A percentile compares a stretch with the other conserved stretches of the same genome.
Evolutionary conservation across 2,797 vertebrate genomes (phyloP).

Genomic region (Vespertilio murinus): DNA sequence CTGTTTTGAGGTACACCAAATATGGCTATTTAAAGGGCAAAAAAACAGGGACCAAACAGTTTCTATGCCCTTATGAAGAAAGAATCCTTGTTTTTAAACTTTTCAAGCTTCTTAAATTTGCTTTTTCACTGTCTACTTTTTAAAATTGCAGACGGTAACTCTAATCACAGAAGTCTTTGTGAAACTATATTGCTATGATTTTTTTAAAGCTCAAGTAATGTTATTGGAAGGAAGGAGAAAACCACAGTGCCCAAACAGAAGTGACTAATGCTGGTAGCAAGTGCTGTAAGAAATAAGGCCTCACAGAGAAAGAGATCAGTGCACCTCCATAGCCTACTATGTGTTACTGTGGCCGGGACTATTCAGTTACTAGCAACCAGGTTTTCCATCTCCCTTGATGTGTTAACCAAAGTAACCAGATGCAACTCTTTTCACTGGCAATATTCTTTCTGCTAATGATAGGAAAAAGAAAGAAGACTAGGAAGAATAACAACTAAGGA

Average conservation of each 20-base stretch:
- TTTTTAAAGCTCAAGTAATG: conserved; percentile 51
- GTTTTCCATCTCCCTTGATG: conserved; percentile 38
- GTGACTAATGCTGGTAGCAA: background rate
- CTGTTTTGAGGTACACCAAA: conserved; percentile 29
- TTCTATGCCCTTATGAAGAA: conserved; percentile 32
- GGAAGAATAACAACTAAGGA: background rate
- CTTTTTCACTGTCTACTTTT: conserved; percentile 53
- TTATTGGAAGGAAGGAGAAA: conserved; percentile 76
- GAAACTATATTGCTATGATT: conserved; percentile 45
- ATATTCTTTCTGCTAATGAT: background rate
- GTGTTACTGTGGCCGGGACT: background rate
- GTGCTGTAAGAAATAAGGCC: background rate
- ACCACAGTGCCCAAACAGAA: conserved; percentile 61
- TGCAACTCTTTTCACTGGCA: background rate
- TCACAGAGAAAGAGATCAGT: background rate
- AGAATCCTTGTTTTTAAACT: conserved; percentile 35
- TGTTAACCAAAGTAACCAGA: conserved; percentile 16
- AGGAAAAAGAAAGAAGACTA: background rate
- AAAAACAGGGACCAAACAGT: background rate
- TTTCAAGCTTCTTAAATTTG: conserved; percentile 26
- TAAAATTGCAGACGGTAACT: conserved; percentile 61
- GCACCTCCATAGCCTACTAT: background rate
- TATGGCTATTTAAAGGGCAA: conserved; percentile 21
- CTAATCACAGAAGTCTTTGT: conserved; percentile 73
- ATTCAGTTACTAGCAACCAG: background rate